Evolutionary conservation across 1,140 invertebrate species (phyloP).

Genomic region (Drosophila punjabiensis): DNA sequence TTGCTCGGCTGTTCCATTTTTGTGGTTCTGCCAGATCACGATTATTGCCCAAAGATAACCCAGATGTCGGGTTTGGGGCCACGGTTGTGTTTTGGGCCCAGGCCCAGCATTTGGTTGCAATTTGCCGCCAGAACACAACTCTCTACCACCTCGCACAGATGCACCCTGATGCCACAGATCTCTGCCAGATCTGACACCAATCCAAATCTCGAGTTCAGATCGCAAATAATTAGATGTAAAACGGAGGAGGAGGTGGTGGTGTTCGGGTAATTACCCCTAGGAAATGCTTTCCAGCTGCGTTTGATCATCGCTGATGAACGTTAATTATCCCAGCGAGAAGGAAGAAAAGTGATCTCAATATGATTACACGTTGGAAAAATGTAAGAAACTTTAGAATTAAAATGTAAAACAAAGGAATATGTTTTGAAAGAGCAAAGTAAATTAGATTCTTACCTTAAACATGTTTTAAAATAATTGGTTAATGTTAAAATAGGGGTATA

Average conservation of each 20-base stretch:
- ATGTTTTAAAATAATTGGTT: no score
- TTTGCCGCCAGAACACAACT: slow-evolving; percentile 39
- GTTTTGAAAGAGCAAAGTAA: neutral
- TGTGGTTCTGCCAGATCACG: slow-evolving; percentile 65
- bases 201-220: slow-evolving; percentile 55
- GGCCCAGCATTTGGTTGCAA: slow-evolving; percentile 42
- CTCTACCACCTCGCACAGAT: slow-evolving; percentile 23
- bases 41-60: slow-evolving; percentile 69
- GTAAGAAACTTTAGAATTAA: neutral
- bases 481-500: no score
- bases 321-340: slow-evolving; percentile 42
- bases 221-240: slow-evolving; percentile 63
- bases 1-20: slow-evolving; percentile 46
- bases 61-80: slow-evolving; percentile 39
- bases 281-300: slow-evolving; percentile 46
- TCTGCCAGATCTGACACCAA: slow-evolving; percentile 59
- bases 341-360: slow-evolving; percentile 53
- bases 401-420: neutral
- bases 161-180: slow-evolving; percentile 24
- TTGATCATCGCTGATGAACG: slow-evolving; percentile 35
- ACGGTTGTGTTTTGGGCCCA: slow-evolving; percentile 13
- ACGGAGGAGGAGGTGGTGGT: neutral
- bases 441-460: neutral
- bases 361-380: slow-evolving; percentile 5
- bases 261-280: slow-evolving; percentile 32